These are phyloP conservation scores for Trachymyrmex septentrionalis DNA, from an alignment of 1,140 invertebrate species.

Conservation along the genomic window DNA sequence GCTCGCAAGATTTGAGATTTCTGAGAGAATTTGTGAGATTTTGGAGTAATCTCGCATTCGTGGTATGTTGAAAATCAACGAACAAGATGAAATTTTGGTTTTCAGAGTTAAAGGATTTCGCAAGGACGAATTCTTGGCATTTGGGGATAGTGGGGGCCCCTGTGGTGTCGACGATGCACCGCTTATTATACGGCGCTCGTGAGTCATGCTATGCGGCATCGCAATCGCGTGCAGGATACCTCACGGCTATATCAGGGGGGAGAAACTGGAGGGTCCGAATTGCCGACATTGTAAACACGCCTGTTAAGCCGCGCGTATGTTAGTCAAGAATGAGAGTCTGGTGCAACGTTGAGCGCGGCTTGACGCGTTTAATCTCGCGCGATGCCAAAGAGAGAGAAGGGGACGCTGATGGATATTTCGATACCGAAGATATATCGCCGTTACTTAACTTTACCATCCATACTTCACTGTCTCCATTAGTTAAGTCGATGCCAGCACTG, in stretches of 20 bases:
- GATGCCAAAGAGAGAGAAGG: not conserved
- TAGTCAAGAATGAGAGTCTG: conserved; percentile 65
- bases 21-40: not conserved
- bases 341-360: conserved; percentile 29
- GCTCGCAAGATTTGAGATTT: conserved; percentile 4
- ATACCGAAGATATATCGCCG: conserved; percentile 24
- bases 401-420: conserved; percentile 21
- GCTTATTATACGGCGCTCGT: conserved; percentile 61
- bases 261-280: conserved; percentile 54
- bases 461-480: conserved; percentile 1
- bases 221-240: conserved; percentile 71
- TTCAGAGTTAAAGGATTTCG: conserved; percentile 12
- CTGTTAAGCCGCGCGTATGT: conserved; percentile 68
- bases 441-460: not conserved
- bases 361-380: conserved; percentile 58
- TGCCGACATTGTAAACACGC: conserved; percentile 79
- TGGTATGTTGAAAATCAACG: not conserved
- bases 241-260: conserved; percentile 56
- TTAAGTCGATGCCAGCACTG: not conserved
- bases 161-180: conserved; percentile 46
- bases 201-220: conserved; percentile 75
- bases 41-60: not conserved
- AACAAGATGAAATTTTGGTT: conserved; percentile 6
- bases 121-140: conserved; percentile 69
- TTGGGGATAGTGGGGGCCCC: conserved; percentile 25